Evolutionary conservation across 2,113 vertebrate species (phyloP), one percentile per base, ranked within the genome.

Genomic region (Mugil cephalus): DNA sequence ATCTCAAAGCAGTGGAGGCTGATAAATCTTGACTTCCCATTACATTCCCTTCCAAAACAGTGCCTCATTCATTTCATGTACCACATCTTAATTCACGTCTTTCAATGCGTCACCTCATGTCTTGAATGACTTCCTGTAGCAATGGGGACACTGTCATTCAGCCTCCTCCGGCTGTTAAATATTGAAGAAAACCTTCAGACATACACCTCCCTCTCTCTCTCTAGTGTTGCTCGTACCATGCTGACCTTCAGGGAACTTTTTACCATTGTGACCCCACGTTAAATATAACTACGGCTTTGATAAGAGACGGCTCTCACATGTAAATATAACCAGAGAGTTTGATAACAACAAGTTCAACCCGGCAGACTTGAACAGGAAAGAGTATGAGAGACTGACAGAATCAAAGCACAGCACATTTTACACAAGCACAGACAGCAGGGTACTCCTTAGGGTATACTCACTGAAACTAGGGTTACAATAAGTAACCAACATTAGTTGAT

Each of bases 211-310:
- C 2, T 30, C 53, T 13, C 10, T 58, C 38, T 10, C 40, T n/a
- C 47, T 0, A 10, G 21, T 35, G 66, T 34, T 7, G 0, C 11
- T 54, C 47, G 5, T 64, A 69, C 74, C 82, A 17, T 0, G 30
- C 35, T 56, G 59, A 15, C 69, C 76, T 77, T 70, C 36, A 4
- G 13, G 3, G 67, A 83, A 46, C 74, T 36, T 19, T 39, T 0
- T 4, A 50, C 10, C 47, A 17, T 10, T 68, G 65, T 47, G 69
- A 58, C 38, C 34, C 9, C 54, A 0, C 1, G 74, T 54, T 87
- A 84, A 84, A 84, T 77, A 84, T 87, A 82, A 79, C 68, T 13
- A 11, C 56, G 36, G 63, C 62, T 42, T 65, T 79, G 78, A 87
- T 82, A 87, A 63, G 46, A 67, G 18, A 50, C 4, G 38, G 30